Evolutionary conservation across 2,888 invertebrate species (phyloP).

Genomic region (Athalia circularis): DNA sequence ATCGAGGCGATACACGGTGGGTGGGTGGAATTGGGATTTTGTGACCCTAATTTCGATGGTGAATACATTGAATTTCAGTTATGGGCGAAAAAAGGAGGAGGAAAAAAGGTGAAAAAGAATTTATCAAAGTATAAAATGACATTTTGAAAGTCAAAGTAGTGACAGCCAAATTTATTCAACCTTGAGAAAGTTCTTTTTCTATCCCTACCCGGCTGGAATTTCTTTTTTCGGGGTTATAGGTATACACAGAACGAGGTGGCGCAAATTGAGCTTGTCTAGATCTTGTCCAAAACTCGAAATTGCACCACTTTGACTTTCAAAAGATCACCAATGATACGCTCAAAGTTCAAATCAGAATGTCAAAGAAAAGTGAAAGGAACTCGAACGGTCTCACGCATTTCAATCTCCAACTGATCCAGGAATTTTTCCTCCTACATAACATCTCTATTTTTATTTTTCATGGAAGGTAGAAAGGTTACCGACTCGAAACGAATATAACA

Average conservation of each 20-base stretch:
- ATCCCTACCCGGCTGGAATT: neutral
- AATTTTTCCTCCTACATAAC: neutral
- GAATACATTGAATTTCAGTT: slow-evolving; percentile 21
- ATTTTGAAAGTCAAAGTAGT: slow-evolving; percentile 19
- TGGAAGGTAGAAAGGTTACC: too few relatives aligned
- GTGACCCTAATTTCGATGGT: neutral
- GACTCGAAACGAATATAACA: too few relatives aligned
- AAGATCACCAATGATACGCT: slow-evolving; percentile 11
- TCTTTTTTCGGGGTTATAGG: neutral
- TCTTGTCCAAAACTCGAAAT: slow-evolving; percentile 29
- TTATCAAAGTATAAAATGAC: slow-evolving; percentile 20
- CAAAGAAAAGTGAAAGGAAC: slow-evolving; percentile 31
- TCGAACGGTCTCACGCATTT: slow-evolving; percentile 15
- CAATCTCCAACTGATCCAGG: slow-evolving; percentile 1
- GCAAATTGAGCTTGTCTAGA: slow-evolving; percentile 27
- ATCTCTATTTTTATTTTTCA: too few relatives aligned
- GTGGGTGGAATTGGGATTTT: neutral
- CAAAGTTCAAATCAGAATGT: slow-evolving; percentile 33
- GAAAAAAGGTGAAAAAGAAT: neutral
- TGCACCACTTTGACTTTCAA: slow-evolving; percentile 39
- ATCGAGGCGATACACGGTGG: neutral
- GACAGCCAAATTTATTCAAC: slow-evolving; percentile 17
- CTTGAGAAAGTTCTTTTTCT: slow-evolving; percentile 9
- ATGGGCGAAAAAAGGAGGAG: neutral
- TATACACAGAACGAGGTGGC: neutral